Conservation (phyloP, 1,140 invertebrate species). For the Plutomurus gul region DNA sequence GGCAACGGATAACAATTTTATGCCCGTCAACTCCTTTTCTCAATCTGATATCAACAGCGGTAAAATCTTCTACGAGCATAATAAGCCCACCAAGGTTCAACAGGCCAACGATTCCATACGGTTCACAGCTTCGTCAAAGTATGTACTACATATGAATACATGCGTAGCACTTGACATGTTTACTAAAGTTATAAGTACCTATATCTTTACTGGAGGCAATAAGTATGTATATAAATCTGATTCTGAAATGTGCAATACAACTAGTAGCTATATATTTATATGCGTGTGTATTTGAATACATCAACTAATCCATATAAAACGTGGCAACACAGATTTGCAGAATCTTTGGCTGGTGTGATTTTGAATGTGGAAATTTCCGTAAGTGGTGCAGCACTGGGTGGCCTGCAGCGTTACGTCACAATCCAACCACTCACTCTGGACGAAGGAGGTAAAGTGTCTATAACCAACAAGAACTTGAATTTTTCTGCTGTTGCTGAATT, state of each 20-base stretch:
- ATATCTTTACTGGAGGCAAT: background rate
- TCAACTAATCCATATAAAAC: no score
- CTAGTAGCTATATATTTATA: no score
- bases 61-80: constrained; percentile 53
- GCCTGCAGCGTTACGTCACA: constrained; percentile 51
- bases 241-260: no score
- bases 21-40: constrained; percentile 43
- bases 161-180: background rate
- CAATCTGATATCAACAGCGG: constrained; percentile 53
- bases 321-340: constrained; percentile 48
- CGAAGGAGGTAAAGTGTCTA: constrained; percentile 48
- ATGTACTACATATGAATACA: background rate
- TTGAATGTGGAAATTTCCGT: constrained; percentile 52
- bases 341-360: constrained; percentile 43
- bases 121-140: constrained; percentile 47
- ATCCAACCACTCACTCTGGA: constrained; percentile 44
- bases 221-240: no score
- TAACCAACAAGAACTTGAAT: constrained; percentile 50
- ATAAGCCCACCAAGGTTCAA: constrained; percentile 42
- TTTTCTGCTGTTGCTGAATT: constrained; percentile 50
- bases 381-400: constrained; percentile 52
- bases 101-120: constrained; percentile 45
- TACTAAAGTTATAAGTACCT: background rate
- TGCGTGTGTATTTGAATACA: no score
- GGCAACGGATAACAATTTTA: constrained; percentile 46